Evolutionary conservation across 2,888 invertebrate genomes (phyloP).

Genomic region (Drosophila silvestris): DNA sequence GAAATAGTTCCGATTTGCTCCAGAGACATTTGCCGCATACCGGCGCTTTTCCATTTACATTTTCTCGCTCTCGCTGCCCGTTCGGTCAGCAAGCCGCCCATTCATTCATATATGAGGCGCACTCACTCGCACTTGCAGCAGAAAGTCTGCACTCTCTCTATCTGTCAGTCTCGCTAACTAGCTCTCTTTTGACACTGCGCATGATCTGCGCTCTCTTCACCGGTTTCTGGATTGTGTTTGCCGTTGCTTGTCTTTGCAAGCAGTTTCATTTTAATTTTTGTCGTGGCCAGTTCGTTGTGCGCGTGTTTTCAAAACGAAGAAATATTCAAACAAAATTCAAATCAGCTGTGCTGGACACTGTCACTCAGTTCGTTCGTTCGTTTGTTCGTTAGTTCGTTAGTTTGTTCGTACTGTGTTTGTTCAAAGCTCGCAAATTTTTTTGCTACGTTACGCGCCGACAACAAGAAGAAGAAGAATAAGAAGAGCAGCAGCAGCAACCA

Average conservation of each 20-base stretch:
- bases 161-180: constrained; percentile 20
- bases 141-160: constrained; percentile 8
- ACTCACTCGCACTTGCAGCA: constrained; percentile 41
- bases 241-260: constrained; percentile 43
- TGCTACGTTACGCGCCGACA: constrained; percentile 59
- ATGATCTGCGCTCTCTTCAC: constrained; percentile 41
- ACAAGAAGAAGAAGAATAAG: constrained; percentile 25
- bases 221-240: constrained; percentile 61
- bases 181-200: constrained; percentile 34
- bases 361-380: constrained; percentile 74
- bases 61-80: constrained; percentile 36
- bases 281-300: constrained; percentile 66
- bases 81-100: constrained; percentile 50
- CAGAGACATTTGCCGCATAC: constrained; percentile 49
- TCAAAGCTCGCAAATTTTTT: constrained; percentile 61
- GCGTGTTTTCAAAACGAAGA: constrained; percentile 45
- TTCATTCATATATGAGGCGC: constrained; percentile 48
- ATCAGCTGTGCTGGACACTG: constrained; percentile 61
- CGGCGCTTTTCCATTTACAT: constrained; percentile 66
- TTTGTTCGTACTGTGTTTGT: constrained; percentile 74
- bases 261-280: constrained; percentile 75
- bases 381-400: constrained; percentile 71
- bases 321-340: constrained; percentile 52
- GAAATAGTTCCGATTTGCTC: constrained; percentile 58
- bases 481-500: constrained; percentile 24